Conservation (phyloP, 1,140 invertebrate genomes). For the Brachionus calyciflorus region DNA sequence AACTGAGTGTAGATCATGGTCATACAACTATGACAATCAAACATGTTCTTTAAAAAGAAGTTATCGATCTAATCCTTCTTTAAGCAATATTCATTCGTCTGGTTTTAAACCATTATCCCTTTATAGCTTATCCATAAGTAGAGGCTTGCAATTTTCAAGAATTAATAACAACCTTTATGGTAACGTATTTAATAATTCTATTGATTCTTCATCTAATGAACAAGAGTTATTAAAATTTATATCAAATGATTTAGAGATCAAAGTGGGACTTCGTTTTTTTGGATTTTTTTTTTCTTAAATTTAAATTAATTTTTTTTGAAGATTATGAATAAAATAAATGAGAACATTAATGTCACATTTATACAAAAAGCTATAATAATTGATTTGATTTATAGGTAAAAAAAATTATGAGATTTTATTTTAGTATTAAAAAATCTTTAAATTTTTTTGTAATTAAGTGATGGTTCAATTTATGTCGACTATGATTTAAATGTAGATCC, state of each 20-base stretch:
- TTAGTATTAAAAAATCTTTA: too few relatives aligned
- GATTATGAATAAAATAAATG: not conserved
- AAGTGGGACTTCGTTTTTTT: too few relatives aligned
- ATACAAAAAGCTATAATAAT: not conserved
- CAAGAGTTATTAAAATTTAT: not conserved
- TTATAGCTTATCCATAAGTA: not conserved
- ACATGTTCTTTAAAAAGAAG: not conserved
- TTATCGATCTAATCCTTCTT: constrained; percentile 9
- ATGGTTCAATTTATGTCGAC: constrained; percentile 15
- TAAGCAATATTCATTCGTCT: not conserved
- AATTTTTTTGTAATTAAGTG: not conserved
- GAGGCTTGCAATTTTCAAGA: not conserved
- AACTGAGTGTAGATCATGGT: constrained; percentile 10
- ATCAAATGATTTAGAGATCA: not conserved
- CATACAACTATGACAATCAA: not conserved
- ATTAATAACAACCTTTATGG: constrained; percentile 1
- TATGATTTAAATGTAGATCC: constrained; percentile 42
- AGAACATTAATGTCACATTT: constrained; percentile 7
- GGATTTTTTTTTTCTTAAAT: not conserved
- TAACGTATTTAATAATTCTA: not conserved
- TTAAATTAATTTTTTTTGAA: not conserved
- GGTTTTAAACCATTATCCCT: constrained; percentile 32
- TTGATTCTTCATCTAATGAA: too few relatives aligned
- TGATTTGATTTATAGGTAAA: not conserved
- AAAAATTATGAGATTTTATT: too few relatives aligned